These are phyloP conservation scores for Balaeniceps rex DNA, from an alignment of 2,113 vertebrate species.

Conservation along the genomic window DNA sequence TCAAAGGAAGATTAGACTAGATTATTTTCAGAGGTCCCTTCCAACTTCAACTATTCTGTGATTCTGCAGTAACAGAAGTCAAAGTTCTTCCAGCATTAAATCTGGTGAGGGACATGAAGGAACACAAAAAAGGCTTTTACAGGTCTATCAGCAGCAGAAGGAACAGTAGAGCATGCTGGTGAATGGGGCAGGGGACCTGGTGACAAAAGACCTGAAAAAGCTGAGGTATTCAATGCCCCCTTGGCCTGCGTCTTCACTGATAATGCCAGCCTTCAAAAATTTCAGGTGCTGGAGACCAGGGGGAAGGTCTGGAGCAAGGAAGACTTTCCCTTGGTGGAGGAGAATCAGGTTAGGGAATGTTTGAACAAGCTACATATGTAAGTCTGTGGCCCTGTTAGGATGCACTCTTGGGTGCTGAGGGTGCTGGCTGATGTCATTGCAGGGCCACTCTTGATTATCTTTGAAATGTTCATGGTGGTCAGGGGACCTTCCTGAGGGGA, in stretches of 20 bases:
- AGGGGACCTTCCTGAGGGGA: not conserved
- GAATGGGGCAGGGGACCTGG: not conserved
- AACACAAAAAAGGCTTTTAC: not conserved
- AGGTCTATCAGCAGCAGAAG: not conserved
- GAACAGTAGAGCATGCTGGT: not conserved
- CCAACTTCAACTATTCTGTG: not conserved
- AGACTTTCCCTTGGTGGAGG: not conserved
- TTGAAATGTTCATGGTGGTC: not conserved
- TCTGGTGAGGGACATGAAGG: not conserved
- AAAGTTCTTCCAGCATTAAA: not conserved
- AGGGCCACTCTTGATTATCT: not conserved
- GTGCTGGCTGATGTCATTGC: not conserved
- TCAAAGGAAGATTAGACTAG: not conserved
- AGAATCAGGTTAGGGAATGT: not conserved
- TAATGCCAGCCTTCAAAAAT: not conserved
- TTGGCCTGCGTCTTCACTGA: not conserved
- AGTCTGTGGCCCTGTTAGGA: not conserved
- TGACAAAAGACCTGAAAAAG: not conserved
- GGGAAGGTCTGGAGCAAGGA: not conserved
- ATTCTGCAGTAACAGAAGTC: not conserved
- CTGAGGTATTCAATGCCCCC: not conserved
- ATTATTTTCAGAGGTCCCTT: not conserved
- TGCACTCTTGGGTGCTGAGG: not conserved
- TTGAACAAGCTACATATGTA: not conserved
- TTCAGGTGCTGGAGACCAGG: not conserved